Base-by-base conservation (phyloP, 2,797 vertebrate species). In the Sebastes flavidus region DNA sequence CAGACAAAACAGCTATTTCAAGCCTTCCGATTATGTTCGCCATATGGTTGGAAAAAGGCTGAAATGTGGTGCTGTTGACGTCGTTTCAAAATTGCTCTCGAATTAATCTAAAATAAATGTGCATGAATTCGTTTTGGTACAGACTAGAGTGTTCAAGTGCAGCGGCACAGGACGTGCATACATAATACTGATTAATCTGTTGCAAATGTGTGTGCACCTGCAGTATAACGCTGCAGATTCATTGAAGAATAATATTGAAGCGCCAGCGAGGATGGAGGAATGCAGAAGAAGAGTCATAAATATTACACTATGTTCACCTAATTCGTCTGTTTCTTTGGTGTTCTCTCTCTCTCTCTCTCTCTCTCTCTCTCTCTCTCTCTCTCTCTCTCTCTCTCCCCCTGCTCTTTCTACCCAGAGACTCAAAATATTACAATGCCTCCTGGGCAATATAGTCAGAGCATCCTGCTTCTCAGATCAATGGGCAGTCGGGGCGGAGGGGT, bases 391-490 rank as follows among this genome's bases (percentile, higher is more conserved):
- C 22, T 77, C 27, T 49, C 68, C 55, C 3, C 12, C 8, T n/a
- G 16, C 32, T 78, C 63, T 38, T 63, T 62, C 52, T 42, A 38
- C 30, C 3, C 72, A 72, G 80, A 52, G 79, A 86, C 52, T 80
- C 52, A 16, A 73, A 86, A 80, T 81, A 89, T 73, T 56, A 32
- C 63, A 20, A 2, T 61, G 29, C 77, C 84, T 72, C 69, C 71
- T 61, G 82, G 77, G 77, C 74, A 68, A 25, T 74, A 30, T 42
- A 81, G 60, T 68, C 69, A 54, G 71, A 77, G 59, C 77, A 27
- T 4, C 13, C 61, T 70, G 77, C 78, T 49, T 42, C 68, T 72
- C 55, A 68, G 69, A 91, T 87, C 83, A 87, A 71, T 88, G 65
- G 16, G 18, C 6, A 18, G 75, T 46, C 4, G 11, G 30, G 29